Percentiles rank a stretch among this genome's conserved stretches.
These are phyloP conservation scores for Leptopterna dolabrata DNA, from an alignment of 2,888 invertebrate species.

Conservation along the genomic window DNA sequence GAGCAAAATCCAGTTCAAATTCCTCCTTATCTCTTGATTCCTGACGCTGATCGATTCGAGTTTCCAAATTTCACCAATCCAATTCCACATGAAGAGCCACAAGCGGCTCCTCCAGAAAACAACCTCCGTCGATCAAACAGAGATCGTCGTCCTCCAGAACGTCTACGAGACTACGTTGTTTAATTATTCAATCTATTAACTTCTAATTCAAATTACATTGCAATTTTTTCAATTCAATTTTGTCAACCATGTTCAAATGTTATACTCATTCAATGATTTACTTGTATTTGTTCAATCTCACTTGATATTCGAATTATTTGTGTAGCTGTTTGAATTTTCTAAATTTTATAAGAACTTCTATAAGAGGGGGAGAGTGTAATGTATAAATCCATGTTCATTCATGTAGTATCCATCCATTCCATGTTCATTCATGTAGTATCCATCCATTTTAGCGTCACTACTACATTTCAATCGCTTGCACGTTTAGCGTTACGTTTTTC, in stretches of 20 bases:
- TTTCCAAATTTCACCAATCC: not conserved
- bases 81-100: not conserved
- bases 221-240: not conserved
- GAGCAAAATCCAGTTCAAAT: not conserved
- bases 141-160: not conserved
- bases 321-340: no score
- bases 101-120: not conserved
- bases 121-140: not conserved
- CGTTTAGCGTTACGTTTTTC: no score
- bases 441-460: no score
- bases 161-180: not conserved
- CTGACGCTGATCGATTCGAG: not conserved
- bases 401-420: no score
- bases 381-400: no score
- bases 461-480: no score
- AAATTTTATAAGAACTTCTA: no score
- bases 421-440: no score
- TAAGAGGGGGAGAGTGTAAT: no score
- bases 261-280: no score
- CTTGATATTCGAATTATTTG: no score
- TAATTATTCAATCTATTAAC: not conserved
- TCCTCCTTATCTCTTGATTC: not conserved
- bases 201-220: not conserved
- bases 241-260: not conserved
- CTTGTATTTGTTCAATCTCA: no score